Conservation (phyloP, 2,113 vertebrate species). For the Formicarius rufipectus region DNA sequence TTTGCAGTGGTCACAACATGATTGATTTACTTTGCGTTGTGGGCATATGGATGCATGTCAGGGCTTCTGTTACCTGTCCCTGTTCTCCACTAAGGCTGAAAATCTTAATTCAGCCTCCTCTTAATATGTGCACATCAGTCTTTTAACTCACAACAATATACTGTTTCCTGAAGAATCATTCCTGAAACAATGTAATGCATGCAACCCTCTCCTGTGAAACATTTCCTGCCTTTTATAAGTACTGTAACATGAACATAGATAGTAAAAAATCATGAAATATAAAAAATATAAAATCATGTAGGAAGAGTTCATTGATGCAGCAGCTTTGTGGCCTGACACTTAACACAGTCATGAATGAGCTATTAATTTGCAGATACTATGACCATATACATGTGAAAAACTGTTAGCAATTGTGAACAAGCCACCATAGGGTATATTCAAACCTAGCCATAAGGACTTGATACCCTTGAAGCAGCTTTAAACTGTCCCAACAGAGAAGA, state of each 20-base stretch:
- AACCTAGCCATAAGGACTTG: not conserved
- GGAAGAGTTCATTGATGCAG: not conserved
- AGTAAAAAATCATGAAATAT: not conserved
- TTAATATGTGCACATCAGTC: not conserved
- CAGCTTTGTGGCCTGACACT: not conserved
- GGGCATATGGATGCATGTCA: not conserved
- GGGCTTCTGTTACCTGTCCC: not conserved
- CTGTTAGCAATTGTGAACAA: not conserved
- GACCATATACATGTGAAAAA: not conserved
- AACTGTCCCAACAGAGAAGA: not conserved
- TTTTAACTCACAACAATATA: not conserved
- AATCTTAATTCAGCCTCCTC: not conserved
- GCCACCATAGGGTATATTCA: not conserved
- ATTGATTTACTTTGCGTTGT: not conserved
- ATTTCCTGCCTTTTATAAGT: not conserved
- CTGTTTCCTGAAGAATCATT: not conserved
- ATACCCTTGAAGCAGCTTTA: not conserved
- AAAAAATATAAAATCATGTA: not conserved
- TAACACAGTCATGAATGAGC: fast-evolving
- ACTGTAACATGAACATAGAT: not conserved
- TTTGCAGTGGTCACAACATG: not conserved
- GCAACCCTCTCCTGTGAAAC: not conserved
- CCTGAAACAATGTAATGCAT: not conserved
- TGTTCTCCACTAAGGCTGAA: not conserved
- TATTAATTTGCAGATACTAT: not conserved